These are phyloP conservation scores for Tyrannus savana DNA, from an alignment of 2,113 vertebrate genomes.

Conservation along the genomic window DNA sequence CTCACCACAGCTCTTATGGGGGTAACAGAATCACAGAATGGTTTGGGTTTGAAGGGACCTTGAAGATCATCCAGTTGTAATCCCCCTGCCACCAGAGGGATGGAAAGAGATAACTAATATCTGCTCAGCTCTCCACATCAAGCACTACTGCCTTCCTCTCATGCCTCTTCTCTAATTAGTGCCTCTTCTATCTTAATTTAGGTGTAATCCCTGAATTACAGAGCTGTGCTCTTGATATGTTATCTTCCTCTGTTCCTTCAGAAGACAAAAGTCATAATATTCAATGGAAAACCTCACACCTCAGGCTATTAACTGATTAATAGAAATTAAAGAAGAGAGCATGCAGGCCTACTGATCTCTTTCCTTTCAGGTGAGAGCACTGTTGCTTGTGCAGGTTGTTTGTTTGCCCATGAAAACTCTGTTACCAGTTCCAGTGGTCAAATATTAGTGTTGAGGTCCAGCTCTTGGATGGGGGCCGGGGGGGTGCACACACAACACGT, in stretches of 20 bases:
- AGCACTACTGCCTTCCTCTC: not conserved
- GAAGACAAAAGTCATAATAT: not conserved
- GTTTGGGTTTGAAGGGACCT: not conserved
- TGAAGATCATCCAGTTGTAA: not conserved
- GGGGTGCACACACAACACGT: not conserved
- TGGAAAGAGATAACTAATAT: not conserved
- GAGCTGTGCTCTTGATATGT: not conserved
- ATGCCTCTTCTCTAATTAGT: not conserved
- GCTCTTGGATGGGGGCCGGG: not conserved
- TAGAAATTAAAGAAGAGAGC: not conserved
- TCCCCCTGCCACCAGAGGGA: not conserved
- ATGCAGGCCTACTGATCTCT: not conserved
- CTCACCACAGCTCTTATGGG: not conserved
- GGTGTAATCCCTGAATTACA: not conserved
- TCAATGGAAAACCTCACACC: not conserved
- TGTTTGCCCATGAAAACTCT: not conserved
- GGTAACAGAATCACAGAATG: not conserved
- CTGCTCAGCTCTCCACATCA: not conserved
- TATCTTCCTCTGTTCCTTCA: not conserved
- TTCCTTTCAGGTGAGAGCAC: not conserved
- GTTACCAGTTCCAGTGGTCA: not conserved
- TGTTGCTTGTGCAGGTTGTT: not conserved
- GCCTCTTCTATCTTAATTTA: not conserved
- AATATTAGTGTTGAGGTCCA: not conserved
- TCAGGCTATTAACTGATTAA: not conserved